A percentile compares a stretch with the other conserved stretches of the same genome.
Conservation (phyloP, 2,888 invertebrate species). For the Trichopoda pennipes region DNA sequence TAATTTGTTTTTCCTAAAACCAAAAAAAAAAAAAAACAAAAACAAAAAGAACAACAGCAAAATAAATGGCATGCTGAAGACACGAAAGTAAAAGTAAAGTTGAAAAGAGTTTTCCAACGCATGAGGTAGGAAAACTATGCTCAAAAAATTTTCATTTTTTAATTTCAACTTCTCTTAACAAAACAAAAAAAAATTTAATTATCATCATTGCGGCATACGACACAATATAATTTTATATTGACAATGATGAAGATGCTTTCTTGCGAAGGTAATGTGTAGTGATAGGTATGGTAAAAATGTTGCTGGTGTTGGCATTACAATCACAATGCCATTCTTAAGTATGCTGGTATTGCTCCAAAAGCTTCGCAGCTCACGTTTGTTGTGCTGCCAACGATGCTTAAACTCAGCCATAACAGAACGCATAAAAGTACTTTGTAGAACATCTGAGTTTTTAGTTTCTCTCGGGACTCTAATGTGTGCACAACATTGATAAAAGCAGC, state of each 20-base stretch:
- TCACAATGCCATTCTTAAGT: slow-evolving; percentile 24
- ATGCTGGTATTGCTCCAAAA: slow-evolving; percentile 58
- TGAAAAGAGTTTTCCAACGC: slow-evolving; percentile 31
- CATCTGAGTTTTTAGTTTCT: slow-evolving; percentile 79
- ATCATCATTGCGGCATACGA: neutral
- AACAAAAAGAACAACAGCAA: neutral
- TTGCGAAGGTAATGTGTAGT: neutral
- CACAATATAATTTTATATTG: neutral
- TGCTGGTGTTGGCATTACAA: slow-evolving; percentile 17
- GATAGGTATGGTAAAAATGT: neutral
- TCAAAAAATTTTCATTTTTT: too few relatives aligned
- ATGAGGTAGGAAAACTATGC: neutral
- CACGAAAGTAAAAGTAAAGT: slow-evolving; percentile 57
- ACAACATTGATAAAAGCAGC: slow-evolving; percentile 67
- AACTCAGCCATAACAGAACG: slow-evolving; percentile 59
- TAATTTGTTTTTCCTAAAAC: neutral
- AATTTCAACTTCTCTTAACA: neutral
- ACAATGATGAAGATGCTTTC: neutral
- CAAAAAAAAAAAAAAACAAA: neutral
- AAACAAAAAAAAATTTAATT: neutral
- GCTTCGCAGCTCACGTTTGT: slow-evolving; percentile 55
- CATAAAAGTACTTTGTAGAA: slow-evolving; percentile 79
- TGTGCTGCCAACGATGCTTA: slow-evolving; percentile 51
- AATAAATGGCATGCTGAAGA: too few relatives aligned
- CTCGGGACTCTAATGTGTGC: slow-evolving; percentile 79